Conservation (phyloP, 2,888 invertebrate genomes). For the Neria commutata region DNA sequence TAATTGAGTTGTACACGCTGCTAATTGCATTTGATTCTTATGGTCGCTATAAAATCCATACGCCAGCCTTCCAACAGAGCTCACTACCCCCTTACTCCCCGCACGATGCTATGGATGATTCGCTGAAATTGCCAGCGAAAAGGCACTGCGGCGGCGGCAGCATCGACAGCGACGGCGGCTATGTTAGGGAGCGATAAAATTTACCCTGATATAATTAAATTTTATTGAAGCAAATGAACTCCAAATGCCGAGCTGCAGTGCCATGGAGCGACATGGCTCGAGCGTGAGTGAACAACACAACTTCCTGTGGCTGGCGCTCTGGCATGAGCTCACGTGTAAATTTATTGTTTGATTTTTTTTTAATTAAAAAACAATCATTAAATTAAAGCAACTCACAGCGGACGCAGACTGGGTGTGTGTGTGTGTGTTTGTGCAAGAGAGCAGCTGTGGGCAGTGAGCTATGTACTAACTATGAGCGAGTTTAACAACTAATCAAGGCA, state of each 20-base stretch:
- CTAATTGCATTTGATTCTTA: slow-evolving; percentile 60
- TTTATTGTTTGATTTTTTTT: slow-evolving; percentile 29
- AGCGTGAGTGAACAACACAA: not conserved
- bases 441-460: too few species aligned
- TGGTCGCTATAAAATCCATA: slow-evolving; percentile 32
- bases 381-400: slow-evolving; percentile 26
- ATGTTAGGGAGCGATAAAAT: slow-evolving; percentile 30
- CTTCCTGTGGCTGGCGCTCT: not conserved
- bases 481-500: too few species aligned
- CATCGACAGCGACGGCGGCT: slow-evolving; percentile 5
- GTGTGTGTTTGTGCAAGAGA: too few species aligned
- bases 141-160: slow-evolving; percentile 28
- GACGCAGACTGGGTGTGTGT: not conserved
- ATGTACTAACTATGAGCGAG: too few species aligned
- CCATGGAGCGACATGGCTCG: too few species aligned
- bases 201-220: slow-evolving; percentile 49
- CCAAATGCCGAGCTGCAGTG: slow-evolving; percentile 29
- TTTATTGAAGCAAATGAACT: slow-evolving; percentile 41
- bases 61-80: not conserved
- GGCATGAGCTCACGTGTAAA: not conserved
- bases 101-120: not conserved
- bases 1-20: slow-evolving; percentile 59
- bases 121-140: slow-evolving; percentile 3
- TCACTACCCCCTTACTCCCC: not conserved
- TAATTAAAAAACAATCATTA: slow-evolving; percentile 49